Evolutionary conservation across 2,888 invertebrate species (phyloP).

Genomic region (Drosophila conformis): DNA sequence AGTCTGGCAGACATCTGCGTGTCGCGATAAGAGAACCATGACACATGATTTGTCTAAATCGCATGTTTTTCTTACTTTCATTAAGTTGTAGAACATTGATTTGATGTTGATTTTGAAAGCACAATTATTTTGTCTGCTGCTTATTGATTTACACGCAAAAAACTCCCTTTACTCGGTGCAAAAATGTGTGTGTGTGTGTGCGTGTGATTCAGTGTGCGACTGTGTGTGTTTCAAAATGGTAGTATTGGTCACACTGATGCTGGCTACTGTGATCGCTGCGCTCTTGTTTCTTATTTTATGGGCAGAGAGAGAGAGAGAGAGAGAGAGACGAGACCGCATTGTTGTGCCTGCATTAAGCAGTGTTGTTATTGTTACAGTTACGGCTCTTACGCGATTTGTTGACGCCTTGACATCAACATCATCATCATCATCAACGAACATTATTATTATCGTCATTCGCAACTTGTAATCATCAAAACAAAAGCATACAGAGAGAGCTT

Average conservation of each 20-base stretch:
- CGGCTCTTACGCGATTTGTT: slow-evolving; percentile 32
- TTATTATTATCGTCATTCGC: slow-evolving; percentile 3
- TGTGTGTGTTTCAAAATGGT: slow-evolving; percentile 2
- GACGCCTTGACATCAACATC: slow-evolving; percentile 26
- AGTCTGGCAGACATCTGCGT: not conserved
- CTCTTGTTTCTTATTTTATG: slow-evolving; percentile 24
- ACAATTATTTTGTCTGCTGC: slow-evolving; percentile 13
- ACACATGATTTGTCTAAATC: slow-evolving; percentile 45
- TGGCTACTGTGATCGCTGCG: slow-evolving; percentile 12
- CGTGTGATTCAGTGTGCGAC: slow-evolving; percentile 6
- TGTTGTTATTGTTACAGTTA: slow-evolving; percentile 18
- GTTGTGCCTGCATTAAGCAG: slow-evolving; percentile 24
- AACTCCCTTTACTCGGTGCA: slow-evolving; percentile 1
- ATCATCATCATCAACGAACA: slow-evolving; percentile 5
- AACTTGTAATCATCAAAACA: slow-evolving; percentile 15
- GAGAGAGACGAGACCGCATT: slow-evolving; percentile 23
- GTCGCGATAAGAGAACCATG: slow-evolving; percentile 6
- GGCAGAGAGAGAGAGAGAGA: slow-evolving; percentile 2
- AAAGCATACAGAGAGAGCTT: slow-evolving; percentile 11
- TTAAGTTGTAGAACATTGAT: slow-evolving; percentile 6
- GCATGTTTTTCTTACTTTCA: slow-evolving; percentile 45
- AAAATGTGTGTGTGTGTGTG: slow-evolving; percentile 1
- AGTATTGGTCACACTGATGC: slow-evolving; percentile 21
- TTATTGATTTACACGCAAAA: slow-evolving; percentile 34
- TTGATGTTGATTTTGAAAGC: not conserved